Conservation (phyloP, 2,113 vertebrate species). For the Chelonoidis abingdonii region DNA sequence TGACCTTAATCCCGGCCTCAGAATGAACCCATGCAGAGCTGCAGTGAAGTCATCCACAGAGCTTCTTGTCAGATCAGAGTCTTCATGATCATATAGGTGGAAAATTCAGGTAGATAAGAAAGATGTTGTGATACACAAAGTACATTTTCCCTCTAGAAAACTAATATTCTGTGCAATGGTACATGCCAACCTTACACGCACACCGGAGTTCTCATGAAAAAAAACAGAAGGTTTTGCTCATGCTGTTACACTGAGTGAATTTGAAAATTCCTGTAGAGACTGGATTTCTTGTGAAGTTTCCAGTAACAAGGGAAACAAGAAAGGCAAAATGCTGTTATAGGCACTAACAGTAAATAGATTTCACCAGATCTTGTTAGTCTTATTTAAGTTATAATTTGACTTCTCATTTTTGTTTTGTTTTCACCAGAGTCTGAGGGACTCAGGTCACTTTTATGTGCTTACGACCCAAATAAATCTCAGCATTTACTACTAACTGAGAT, state of each 20-base stretch:
- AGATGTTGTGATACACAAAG: neutral
- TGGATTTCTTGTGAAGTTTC: neutral
- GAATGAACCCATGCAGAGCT: neutral
- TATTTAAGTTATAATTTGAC: neutral
- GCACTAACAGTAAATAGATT: neutral
- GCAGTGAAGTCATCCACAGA: rapidly evolving
- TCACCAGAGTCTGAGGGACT: neutral
- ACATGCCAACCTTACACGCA: neutral
- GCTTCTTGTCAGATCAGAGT: neutral
- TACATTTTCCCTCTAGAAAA: slow-evolving; percentile 24
- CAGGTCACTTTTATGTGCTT: neutral
- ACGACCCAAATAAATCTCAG: neutral
- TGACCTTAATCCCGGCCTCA: neutral
- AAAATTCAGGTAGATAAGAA: slow-evolving; percentile 1
- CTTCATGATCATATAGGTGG: neutral
- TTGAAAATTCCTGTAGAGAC: neutral
- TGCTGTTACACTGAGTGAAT: rapidly evolving
- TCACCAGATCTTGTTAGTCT: neutral
- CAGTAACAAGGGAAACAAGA: neutral
- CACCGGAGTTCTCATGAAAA: neutral
- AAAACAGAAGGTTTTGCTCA: neutral
- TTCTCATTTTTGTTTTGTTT: neutral
- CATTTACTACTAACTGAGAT: neutral
- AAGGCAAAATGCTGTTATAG: neutral
- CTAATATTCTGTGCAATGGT: neutral